Conservation (phyloP, 1,140 invertebrate species). For the Drusus annulatus region DNA sequence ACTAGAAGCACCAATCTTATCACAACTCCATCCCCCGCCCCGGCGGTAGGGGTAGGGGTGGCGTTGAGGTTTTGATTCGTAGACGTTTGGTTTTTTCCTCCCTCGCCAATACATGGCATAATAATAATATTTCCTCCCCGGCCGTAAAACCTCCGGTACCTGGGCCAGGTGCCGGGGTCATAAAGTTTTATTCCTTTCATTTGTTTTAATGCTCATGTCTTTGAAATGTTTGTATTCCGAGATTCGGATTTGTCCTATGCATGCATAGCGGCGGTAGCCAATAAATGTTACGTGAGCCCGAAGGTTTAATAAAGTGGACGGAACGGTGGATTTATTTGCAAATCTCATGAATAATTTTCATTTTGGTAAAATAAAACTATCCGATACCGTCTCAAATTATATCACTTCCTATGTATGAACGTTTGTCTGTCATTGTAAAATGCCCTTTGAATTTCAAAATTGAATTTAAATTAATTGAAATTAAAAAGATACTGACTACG, state of each 20-base stretch:
- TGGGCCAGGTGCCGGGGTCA: conserved; percentile 53
- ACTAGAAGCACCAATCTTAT: background rate
- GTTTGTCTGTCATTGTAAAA: too few species aligned
- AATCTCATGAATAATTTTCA: conserved; percentile 29
- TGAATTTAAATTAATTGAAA: too few species aligned
- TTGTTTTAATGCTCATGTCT: conserved; percentile 60
- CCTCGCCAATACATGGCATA: conserved; percentile 57
- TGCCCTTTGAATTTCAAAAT: too few species aligned
- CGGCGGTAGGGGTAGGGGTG: background rate
- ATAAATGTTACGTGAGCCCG: conserved; percentile 25
- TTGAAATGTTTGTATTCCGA: conserved; percentile 57
- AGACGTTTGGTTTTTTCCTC: conserved; percentile 57
- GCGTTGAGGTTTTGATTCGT: conserved; percentile 45
- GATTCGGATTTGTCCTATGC: conserved; percentile 22
- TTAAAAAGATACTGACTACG: too few species aligned
- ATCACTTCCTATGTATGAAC: too few species aligned
- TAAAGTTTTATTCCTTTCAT: conserved; percentile 60
- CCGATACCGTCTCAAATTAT: too few species aligned
- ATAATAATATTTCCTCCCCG: conserved; percentile 58
- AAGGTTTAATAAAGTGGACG: conserved; percentile 32
- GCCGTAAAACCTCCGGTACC: conserved; percentile 55
- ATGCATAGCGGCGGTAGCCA: conserved; percentile 4
- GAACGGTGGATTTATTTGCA: conserved; percentile 28
- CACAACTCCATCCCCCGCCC: too few species aligned
- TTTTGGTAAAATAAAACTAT: background rate